phyloP scores from a whole-genome alignment of 2,888 invertebrate genomes.

The Colletes collaris region DNA sequence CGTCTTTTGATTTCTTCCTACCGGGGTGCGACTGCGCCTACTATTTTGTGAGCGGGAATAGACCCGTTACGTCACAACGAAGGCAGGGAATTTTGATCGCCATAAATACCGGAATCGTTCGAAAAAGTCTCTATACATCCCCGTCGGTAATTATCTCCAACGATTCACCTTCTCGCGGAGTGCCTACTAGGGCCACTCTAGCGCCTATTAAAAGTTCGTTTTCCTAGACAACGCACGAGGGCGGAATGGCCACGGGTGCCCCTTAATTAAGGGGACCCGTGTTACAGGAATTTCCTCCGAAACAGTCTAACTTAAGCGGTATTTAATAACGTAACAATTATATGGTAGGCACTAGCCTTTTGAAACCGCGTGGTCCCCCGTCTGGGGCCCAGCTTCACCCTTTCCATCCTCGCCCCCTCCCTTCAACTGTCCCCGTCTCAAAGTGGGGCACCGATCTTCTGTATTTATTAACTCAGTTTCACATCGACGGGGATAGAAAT shows the following conservation, averaged over 20 bases:
- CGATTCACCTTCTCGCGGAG: constrained; percentile 66
- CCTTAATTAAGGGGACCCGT: constrained; percentile 73
- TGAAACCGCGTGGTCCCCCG: constrained; percentile 64
- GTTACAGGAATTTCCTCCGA: constrained; percentile 68
- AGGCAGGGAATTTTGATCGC: constrained; percentile 41
- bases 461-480: too few relatives aligned
- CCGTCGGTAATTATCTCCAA: constrained; percentile 66
- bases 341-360: constrained; percentile 78
- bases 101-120: constrained; percentile 61
- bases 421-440: too few relatives aligned
- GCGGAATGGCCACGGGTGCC: constrained; percentile 66
- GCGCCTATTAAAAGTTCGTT: constrained; percentile 75
- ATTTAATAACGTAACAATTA: constrained; percentile 83
- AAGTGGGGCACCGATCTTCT: too few relatives aligned
- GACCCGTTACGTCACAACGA: constrained; percentile 48
- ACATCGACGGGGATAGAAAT: too few relatives aligned
- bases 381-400: constrained; percentile 42
- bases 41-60: constrained; percentile 39
- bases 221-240: constrained; percentile 70
- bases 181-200: constrained; percentile 35
- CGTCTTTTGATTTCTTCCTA: background rate
- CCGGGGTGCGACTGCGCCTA: background rate
- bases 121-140: constrained; percentile 57
- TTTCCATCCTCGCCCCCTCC: constrained; percentile 41
- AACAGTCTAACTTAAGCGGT: constrained; percentile 76